phyloP scores from a whole-genome alignment of 1,140 invertebrate genomes.

The Drosophila rhopaloa region DNA sequence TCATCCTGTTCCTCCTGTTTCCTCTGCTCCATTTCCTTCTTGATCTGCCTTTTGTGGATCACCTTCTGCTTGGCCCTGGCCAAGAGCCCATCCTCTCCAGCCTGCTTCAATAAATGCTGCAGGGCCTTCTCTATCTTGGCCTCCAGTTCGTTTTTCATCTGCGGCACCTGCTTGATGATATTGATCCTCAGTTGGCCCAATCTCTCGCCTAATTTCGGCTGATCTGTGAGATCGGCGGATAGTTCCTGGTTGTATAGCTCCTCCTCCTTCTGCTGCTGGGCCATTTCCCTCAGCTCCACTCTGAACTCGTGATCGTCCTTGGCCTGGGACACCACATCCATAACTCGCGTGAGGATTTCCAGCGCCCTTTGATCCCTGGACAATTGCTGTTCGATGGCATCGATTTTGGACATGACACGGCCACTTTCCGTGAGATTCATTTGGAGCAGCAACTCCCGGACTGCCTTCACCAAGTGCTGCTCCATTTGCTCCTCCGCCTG shows the following conservation, averaged over 20 bases:
- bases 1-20: not conserved
- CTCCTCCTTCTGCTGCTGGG: constrained; percentile 33
- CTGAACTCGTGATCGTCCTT: constrained; percentile 60
- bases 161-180: constrained; percentile 55
- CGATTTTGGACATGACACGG: constrained; percentile 48
- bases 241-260: constrained; percentile 31
- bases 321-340: constrained; percentile 60
- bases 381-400: constrained; percentile 73
- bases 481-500: constrained; percentile 73
- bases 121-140: constrained; percentile 67
- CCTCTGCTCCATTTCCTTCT: not conserved
- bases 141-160: constrained; percentile 66
- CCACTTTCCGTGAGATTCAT: constrained; percentile 29
- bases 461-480: constrained; percentile 54
- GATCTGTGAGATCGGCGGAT: constrained; percentile 19
- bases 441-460: constrained; percentile 56
- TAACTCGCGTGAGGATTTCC: constrained; percentile 63
- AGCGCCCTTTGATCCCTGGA: constrained; percentile 61
- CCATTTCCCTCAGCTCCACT: constrained; percentile 38
- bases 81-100: constrained; percentile 52
- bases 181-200: constrained; percentile 48
- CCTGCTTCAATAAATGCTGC: constrained; percentile 58
- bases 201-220: constrained; percentile 34
- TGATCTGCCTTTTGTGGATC: constrained; percentile 43
- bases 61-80: constrained; percentile 64